phyloP scores from a whole-genome alignment of 2,113 vertebrate species.

The Vombatus ursinus region DNA sequence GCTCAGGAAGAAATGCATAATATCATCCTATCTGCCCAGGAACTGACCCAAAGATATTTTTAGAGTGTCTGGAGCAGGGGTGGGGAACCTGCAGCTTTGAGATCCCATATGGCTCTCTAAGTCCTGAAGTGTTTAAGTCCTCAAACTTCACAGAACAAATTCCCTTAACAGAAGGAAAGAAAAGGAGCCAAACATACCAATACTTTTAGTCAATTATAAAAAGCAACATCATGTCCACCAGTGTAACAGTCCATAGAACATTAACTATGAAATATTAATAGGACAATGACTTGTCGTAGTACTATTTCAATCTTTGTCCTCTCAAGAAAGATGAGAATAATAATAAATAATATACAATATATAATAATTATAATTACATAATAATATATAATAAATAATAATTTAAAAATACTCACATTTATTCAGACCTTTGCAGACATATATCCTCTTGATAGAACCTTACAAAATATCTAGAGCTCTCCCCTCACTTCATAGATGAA shows the following conservation, averaged over 20 bases:
- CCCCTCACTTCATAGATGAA: neutral
- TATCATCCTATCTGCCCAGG: neutral
- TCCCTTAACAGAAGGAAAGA: no score
- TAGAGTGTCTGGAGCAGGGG: neutral
- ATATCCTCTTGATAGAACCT: neutral
- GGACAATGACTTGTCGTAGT: neutral
- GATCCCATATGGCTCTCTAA: no score
- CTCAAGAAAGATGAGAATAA: neutral
- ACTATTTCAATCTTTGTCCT: neutral
- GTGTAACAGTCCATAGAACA: no score
- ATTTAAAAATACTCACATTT: neutral
- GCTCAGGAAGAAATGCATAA: neutral
- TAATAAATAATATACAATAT: no score
- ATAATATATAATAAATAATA: no score
- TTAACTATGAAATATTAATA: neutral
- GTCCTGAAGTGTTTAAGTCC: no score
- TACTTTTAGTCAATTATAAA: neutral
- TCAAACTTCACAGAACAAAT: no score
- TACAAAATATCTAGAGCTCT: neutral
- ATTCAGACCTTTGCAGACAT: neutral
- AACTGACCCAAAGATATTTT: neutral
- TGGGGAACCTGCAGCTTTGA: no score
- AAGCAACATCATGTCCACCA: no score
- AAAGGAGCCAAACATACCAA: neutral
- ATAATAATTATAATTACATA: no score